These are phyloP conservation scores for Melanostoma scalare DNA, from an alignment of 2,888 invertebrate species.

Conservation along the genomic window DNA sequence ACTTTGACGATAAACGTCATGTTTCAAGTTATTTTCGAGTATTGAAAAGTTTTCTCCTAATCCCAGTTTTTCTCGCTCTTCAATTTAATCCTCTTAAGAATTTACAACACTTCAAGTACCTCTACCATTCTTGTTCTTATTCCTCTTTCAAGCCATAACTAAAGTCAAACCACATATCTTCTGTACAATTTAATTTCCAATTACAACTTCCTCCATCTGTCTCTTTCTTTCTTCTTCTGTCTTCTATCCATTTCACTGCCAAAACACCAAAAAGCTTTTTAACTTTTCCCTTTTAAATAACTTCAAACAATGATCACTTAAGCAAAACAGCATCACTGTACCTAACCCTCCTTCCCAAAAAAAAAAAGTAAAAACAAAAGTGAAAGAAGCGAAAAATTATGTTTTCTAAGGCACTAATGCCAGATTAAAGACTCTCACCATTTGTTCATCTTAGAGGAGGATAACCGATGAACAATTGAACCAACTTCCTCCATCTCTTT, in stretches of 20 bases:
- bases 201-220: constrained; percentile 9
- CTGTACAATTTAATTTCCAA: constrained; percentile 53
- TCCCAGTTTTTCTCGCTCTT: constrained; percentile 14
- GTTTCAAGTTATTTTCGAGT: neutral
- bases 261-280: constrained; percentile 69
- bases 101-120: constrained; percentile 7
- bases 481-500: constrained; percentile 36
- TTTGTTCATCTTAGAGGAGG: constrained; percentile 51
- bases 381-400: constrained; percentile 54
- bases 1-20: too few species aligned
- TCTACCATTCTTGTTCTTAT: constrained; percentile 5
- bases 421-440: constrained; percentile 61
- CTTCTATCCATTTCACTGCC: neutral
- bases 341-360: neutral
- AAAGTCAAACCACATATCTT: constrained; percentile 39
- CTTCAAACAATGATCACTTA: constrained; percentile 69
- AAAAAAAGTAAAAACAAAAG: neutral
- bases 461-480: constrained; percentile 66
- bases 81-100: constrained; percentile 22
- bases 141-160: neutral
- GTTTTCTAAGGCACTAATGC: constrained; percentile 65
- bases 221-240: neutral
- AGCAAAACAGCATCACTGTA: constrained; percentile 23
- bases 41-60: constrained; percentile 16
- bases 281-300: constrained; percentile 47